A percentile compares a stretch with the other conserved stretches of the same genome.
Conservation (phyloP, 2,888 invertebrate species). For the Odiellus spinosus region DNA sequence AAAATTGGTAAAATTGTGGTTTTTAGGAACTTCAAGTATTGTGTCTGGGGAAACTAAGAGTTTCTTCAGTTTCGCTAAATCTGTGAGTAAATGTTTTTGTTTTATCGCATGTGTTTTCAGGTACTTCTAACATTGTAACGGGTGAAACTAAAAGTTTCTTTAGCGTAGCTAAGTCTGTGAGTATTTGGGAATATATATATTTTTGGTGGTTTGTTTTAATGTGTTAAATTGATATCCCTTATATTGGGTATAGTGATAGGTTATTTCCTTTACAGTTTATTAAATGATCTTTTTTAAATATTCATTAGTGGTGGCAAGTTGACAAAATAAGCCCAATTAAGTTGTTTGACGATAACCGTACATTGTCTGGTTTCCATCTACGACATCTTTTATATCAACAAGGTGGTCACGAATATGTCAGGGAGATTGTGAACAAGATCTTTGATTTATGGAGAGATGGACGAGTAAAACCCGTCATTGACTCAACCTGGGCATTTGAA, state of each 20-base stretch:
- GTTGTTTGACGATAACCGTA: slow-evolving; percentile 74
- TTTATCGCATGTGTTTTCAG: slow-evolving; percentile 27
- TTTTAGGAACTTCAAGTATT: slow-evolving; percentile 62
- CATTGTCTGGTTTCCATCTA: slow-evolving; percentile 62
- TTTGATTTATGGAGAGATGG: slow-evolving; percentile 58
- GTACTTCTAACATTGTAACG: slow-evolving; percentile 71
- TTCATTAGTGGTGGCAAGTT: slow-evolving; percentile 65
- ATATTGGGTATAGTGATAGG: too few species aligned
- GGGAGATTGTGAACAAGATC: slow-evolving; percentile 51
- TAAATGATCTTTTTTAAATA: too few species aligned
- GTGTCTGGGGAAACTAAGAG: slow-evolving; percentile 82
- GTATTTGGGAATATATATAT: background rate
- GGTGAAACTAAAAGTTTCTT: slow-evolving; percentile 83
- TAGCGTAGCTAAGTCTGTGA: slow-evolving; percentile 16
- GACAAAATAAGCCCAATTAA: slow-evolving; percentile 77
- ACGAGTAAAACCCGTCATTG: slow-evolving; percentile 62
- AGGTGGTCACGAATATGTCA: slow-evolving; percentile 51
- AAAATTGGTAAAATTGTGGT: slow-evolving; percentile 12
- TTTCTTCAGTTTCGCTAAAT: slow-evolving; percentile 75
- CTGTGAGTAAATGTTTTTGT: slow-evolving; percentile 44
- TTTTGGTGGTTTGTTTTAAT: too few species aligned
- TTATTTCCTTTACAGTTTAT: too few species aligned
- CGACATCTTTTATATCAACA: slow-evolving; percentile 53
- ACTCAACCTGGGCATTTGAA: slow-evolving; percentile 73
- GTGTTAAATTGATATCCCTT: too few species aligned